Percentiles rank a stretch among this genome's conserved stretches.
phyloP scores from a whole-genome alignment of 1,140 invertebrate genomes.

The Rhyacophila brunnea region DNA sequence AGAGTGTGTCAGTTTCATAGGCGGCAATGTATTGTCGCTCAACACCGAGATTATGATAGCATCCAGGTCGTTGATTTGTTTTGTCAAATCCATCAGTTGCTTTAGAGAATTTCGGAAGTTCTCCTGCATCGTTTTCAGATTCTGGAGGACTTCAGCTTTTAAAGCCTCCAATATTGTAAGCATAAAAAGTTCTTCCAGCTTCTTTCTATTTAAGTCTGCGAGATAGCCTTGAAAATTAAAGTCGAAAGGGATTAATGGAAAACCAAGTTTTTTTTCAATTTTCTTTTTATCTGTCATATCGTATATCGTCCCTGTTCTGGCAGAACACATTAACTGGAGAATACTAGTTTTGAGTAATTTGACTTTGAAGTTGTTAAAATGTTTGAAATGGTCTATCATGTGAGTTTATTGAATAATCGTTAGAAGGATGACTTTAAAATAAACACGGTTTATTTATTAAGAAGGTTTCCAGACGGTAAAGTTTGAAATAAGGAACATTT shows the following conservation, averaged over 20 bases:
- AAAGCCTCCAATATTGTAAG: constrained; percentile 75
- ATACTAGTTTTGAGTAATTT: too few species aligned
- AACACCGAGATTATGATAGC: constrained; percentile 72
- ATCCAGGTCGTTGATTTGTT: constrained; percentile 72
- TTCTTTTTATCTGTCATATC: not conserved
- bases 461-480: too few species aligned
- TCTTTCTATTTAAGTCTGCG: constrained; percentile 57
- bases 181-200: constrained; percentile 71
- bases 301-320: too few species aligned
- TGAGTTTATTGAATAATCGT: too few species aligned
- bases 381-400: too few species aligned
- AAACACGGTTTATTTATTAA: too few species aligned
- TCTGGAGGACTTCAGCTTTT: constrained; percentile 64
- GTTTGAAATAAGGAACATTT: too few species aligned
- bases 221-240: not conserved
- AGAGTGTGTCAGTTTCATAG: constrained; percentile 77
- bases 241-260: too few species aligned
- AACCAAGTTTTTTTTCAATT: too few species aligned
- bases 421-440: too few species aligned
- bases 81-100: constrained; percentile 62
- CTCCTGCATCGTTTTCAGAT: constrained; percentile 61
- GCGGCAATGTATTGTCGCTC: constrained; percentile 61
- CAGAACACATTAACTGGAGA: too few species aligned
- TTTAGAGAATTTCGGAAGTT: constrained; percentile 63
- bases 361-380: too few species aligned